Conservation (phyloP, 1,140 invertebrate genomes). For the Drosophila nannoptera region DNA sequence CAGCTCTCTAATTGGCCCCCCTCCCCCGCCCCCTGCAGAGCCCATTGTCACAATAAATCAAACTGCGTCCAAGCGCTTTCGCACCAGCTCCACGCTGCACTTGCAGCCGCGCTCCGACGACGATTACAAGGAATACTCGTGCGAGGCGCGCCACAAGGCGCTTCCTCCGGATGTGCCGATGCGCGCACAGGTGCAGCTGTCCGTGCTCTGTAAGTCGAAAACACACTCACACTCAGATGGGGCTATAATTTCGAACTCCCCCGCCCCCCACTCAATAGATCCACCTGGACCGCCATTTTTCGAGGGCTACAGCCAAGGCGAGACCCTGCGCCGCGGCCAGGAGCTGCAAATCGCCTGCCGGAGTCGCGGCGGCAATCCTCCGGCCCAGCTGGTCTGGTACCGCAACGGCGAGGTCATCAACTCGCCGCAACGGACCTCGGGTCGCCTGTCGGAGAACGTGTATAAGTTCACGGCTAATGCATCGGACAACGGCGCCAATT, state of each 20-base stretch:
- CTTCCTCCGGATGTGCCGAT: conserved; percentile 87
- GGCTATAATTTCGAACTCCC: neutral
- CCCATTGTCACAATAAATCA: conserved; percentile 81
- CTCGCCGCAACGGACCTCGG: conserved; percentile 82
- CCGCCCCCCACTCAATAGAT: conserved; percentile 83
- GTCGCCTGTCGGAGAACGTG: conserved; percentile 90
- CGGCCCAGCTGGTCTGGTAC: conserved; percentile 96
- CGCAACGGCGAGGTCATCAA: conserved; percentile 87
- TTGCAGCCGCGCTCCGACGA: conserved; percentile 91
- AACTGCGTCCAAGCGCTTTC: conserved; percentile 78
- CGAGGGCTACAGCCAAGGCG: conserved; percentile 93
- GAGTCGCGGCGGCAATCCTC: conserved; percentile 96
- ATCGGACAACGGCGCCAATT: conserved; percentile 94
- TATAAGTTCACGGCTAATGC: conserved; percentile 92
- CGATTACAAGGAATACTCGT: conserved; percentile 92
- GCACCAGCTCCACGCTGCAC: conserved; percentile 81
- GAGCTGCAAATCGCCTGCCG: conserved; percentile 92
- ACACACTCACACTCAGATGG: neutral
- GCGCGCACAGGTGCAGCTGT: conserved; percentile 88
- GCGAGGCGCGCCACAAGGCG: conserved; percentile 92
- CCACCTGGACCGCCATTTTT: conserved; percentile 95
- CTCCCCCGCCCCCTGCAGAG: conserved; percentile 76
- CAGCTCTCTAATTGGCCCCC: neutral
- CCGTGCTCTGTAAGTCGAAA: conserved; percentile 91
- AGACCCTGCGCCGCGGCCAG: conserved; percentile 91